Evolutionary conservation across 2,888 invertebrate species (phyloP).

Genomic region (Drosophila meridiana): DNA sequence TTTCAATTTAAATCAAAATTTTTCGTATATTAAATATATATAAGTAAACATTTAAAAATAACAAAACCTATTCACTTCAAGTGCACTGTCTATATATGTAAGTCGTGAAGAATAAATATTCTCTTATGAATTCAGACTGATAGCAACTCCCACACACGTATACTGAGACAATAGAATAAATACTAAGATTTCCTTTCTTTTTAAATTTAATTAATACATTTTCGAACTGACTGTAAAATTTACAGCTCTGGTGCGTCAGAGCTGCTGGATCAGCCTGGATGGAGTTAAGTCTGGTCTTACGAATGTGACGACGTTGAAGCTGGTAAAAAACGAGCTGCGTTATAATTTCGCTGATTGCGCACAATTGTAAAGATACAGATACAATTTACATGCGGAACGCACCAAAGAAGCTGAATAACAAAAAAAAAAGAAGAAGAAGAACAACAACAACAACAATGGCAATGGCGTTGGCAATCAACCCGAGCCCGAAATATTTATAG

Average conservation of each 20-base stretch:
- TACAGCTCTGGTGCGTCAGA: slow-evolving; percentile 55
- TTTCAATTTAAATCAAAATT: too few relatives aligned
- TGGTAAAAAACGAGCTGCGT: slow-evolving; percentile 68
- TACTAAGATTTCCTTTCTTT: not conserved
- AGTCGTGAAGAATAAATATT: not conserved
- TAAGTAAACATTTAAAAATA: too few relatives aligned
- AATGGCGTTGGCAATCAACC: slow-evolving; percentile 73
- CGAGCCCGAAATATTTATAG: slow-evolving; percentile 66
- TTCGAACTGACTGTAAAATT: slow-evolving; percentile 66
- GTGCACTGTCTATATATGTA: too few relatives aligned
- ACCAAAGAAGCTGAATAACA: slow-evolving; percentile 8
- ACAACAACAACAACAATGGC: slow-evolving; percentile 22
- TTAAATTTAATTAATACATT: slow-evolving; percentile 83
- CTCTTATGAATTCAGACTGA: not conserved
- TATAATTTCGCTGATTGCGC: slow-evolving; percentile 81
- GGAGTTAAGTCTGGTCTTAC: not conserved
- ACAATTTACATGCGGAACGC: slow-evolving; percentile 68
- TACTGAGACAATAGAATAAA: not conserved
- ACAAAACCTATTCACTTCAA: too few relatives aligned
- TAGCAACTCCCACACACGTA: not conserved
- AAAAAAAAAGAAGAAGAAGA: slow-evolving; percentile 1
- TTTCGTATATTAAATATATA: too few relatives aligned
- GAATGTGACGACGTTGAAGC: slow-evolving; percentile 25
- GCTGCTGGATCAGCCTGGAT: slow-evolving; percentile 28
- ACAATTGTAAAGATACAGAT: slow-evolving; percentile 69